Evolutionary conservation across 2,113 vertebrate genomes (phyloP).

Genomic region (Micronisus gabar): DNA sequence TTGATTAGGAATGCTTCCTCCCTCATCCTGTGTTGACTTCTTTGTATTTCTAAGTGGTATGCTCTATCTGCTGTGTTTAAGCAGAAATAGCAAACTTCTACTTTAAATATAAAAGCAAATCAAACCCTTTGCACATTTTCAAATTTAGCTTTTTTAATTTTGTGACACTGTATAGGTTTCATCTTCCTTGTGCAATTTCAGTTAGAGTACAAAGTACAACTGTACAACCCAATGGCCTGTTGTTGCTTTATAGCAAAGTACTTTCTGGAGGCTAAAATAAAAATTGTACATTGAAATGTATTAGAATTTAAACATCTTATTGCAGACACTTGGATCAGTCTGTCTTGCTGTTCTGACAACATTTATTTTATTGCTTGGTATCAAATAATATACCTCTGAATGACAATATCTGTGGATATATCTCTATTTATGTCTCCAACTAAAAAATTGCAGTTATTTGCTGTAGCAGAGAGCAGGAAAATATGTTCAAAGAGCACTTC

Average conservation of each 20-base stretch:
- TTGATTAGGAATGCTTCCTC: background rate
- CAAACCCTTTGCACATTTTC: background rate
- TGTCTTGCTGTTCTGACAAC: background rate
- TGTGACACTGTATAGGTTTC: fast-evolving
- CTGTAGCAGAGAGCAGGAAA: background rate
- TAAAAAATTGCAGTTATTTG: background rate
- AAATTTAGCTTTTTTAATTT: background rate
- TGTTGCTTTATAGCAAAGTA: background rate
- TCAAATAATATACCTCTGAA: background rate
- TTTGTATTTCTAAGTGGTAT: background rate
- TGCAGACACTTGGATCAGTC: background rate
- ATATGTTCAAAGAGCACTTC: background rate
- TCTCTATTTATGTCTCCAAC: background rate
- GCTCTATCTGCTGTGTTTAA: background rate
- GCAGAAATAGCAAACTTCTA: background rate
- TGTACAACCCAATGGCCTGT: background rate
- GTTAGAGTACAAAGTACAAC: background rate
- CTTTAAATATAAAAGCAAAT: background rate
- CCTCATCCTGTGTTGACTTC: background rate
- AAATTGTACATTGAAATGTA: background rate
- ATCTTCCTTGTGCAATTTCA: background rate
- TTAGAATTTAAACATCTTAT: background rate
- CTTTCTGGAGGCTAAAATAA: background rate
- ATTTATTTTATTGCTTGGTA: background rate
- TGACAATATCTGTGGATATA: background rate